These are phyloP conservation scores for Callimorpha dominula DNA, from an alignment of 2,888 invertebrate genomes.

Conservation along the genomic window DNA sequence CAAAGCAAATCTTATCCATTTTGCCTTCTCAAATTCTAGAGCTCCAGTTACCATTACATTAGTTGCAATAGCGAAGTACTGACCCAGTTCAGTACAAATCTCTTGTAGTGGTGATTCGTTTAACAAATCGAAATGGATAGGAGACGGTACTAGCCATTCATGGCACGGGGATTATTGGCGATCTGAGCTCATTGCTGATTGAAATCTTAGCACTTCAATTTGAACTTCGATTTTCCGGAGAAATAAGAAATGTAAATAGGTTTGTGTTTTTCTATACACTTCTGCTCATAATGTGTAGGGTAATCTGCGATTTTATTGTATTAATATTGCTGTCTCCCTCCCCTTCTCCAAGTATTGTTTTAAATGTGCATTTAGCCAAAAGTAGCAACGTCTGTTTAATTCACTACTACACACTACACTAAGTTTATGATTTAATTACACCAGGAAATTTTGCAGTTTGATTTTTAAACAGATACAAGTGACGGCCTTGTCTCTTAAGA, in stretches of 20 bases:
- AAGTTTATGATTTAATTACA: too few species aligned
- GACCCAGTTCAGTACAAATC: slow-evolving; percentile 24
- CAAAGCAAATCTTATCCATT: slow-evolving; percentile 9
- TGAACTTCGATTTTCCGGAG: slow-evolving; percentile 17
- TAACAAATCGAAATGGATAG: slow-evolving; percentile 25
- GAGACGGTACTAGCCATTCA: slow-evolving; percentile 19
- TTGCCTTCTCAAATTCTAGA: slow-evolving; percentile 7
- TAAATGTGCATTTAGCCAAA: too few species aligned
- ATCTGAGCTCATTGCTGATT: slow-evolving; percentile 23
- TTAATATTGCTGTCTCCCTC: too few species aligned
- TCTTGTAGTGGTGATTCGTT: slow-evolving; percentile 18
- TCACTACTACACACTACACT: too few species aligned
- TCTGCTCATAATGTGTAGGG: background rate
- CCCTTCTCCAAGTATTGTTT: too few species aligned
- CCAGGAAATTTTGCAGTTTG: too few species aligned
- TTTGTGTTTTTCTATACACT: background rate
- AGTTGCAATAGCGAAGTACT: slow-evolving; percentile 21
- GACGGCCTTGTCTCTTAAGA: too few species aligned
- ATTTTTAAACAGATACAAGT: too few species aligned
- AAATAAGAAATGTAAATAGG: slow-evolving; percentile 17
- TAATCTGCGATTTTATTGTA: too few species aligned
- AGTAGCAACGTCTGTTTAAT: too few species aligned
- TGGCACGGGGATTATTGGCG: slow-evolving; percentile 22
- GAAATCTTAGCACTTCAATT: slow-evolving; percentile 26
- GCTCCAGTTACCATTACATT: slow-evolving; percentile 12